Percentiles rank a stretch among this genome's conserved stretches.
Conservation (phyloP, 2,113 vertebrate species). For the Podarcis muralis region DNA sequence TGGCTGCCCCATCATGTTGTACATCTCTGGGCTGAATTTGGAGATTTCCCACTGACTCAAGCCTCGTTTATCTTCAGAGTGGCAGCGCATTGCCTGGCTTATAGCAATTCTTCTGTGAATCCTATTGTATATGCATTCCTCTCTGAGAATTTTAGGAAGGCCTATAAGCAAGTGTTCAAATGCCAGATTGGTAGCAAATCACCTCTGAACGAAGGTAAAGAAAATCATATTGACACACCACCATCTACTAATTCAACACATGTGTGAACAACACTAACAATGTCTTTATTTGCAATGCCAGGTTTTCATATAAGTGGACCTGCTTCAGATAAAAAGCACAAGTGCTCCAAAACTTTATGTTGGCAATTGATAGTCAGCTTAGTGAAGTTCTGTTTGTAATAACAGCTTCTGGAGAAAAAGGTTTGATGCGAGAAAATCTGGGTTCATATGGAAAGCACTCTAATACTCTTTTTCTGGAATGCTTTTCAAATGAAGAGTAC, state of each 20-base stretch:
- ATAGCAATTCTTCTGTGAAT: conserved; percentile 98
- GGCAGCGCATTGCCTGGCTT: conserved; percentile 92
- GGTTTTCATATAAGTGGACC: conserved; percentile 13
- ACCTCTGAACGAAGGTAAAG: conserved; percentile 79
- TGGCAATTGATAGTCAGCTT: not conserved
- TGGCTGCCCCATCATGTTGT: conserved; percentile 96
- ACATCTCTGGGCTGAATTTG: conserved; percentile 95
- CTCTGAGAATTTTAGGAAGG: conserved; percentile 96
- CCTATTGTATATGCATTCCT: conserved; percentile 97
- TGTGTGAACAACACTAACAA: conserved; percentile 75
- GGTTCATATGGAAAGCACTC: not conserved
- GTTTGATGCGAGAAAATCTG: conserved; percentile 1
- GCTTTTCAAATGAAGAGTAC: conserved; percentile 3
- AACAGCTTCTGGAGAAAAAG: conserved; percentile 7
- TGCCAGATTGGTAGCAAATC: conserved; percentile 77
- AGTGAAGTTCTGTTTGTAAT: not conserved
- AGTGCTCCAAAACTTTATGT: not conserved
- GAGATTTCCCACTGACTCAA: conserved; percentile 92
- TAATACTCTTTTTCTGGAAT: conserved; percentile 13
- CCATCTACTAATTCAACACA: conserved; percentile 93
- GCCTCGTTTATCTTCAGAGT: conserved; percentile 92
- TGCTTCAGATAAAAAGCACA: conserved; percentile 34
- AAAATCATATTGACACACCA: conserved; percentile 85
- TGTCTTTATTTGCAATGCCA: not conserved
- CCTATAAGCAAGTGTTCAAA: conserved; percentile 95